Evolutionary conservation across 2,797 vertebrate species (phyloP), one percentile per base, ranked within the genome.

Genomic region (Manis javanica): DNA sequence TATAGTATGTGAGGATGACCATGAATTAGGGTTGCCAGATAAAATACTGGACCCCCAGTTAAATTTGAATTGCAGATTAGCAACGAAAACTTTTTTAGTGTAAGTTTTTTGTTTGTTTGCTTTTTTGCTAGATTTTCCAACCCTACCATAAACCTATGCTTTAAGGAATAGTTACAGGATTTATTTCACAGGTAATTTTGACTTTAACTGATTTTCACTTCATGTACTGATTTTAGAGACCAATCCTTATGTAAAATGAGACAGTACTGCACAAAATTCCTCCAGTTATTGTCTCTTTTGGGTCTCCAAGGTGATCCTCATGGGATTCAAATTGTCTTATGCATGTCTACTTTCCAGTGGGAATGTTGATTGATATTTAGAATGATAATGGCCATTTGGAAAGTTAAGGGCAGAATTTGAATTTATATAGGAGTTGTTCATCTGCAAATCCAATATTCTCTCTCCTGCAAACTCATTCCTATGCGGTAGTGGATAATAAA

Each of bases 181-280:
- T 74, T n/a, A 51, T 34, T 34, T 21, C 29, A 46, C 1, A 13
- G 7, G 2, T 55, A 79, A 61, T 94, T 87, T 81, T 86, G 53
- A 63, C 53, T 79, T 72, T 21, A 91, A 72, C 26, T 78, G 51
- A 87, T 68, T 92, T 94, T 77, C 5, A 59, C 46, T 91, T 82
- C 57, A 39, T 87, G 49, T 34, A 66, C 23, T 37, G 10, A 86
- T 59, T 77, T 89, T 66, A 64, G 61, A 85, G 51, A 7, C 4
- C 82, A 84, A 61, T 0, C 1, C 1, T 90, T 21, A 51, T 8
- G 4, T 75, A 14, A 39, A 39, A 77, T 42, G 46, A 75, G 59
- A 66, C 12, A 2, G 13, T 49, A 19, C 7, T 78, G 15, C n/a
- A n/a, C 15, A 39, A 74, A 87, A 55, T 46, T 31, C 16, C 64